Evolutionary conservation across 2,113 vertebrate genomes (phyloP).

Genomic region (Protobothrops mucrosquamatus): DNA sequence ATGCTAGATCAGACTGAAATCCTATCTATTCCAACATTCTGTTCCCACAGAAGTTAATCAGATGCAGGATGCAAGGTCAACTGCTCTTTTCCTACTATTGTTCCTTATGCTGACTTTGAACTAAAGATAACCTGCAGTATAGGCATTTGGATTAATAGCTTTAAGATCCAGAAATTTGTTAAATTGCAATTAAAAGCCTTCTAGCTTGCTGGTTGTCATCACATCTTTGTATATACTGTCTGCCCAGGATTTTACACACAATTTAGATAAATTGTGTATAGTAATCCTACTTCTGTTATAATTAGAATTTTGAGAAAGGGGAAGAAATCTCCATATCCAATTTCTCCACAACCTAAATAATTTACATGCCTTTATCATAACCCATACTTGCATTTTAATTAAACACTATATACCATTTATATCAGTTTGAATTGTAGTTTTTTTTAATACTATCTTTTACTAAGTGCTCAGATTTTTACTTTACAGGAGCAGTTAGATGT

Average conservation of each 20-base stretch:
- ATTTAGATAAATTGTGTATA: not conserved
- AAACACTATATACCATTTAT: not conserved
- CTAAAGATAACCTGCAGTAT: not conserved
- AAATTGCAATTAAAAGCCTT: not conserved
- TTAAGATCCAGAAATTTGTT: not conserved
- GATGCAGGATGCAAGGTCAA: not conserved
- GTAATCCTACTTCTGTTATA: not conserved
- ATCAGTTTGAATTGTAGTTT: not conserved
- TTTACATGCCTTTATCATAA: not conserved
- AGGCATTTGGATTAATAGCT: not conserved
- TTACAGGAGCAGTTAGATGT: conserved; percentile 93
- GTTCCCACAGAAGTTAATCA: not conserved
- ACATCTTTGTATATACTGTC: not conserved
- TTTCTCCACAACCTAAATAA: not conserved
- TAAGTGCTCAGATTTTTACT: conserved; percentile 24
- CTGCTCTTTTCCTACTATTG: not conserved
- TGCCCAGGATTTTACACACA: not conserved
- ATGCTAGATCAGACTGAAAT: not conserved
- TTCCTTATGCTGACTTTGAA: not conserved
- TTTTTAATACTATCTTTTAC: conserved; percentile 29
- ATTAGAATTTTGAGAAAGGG: not conserved
- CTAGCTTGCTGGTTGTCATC: not conserved
- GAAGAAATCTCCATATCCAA: not conserved
- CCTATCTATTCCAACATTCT: not conserved
- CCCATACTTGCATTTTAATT: not conserved